Evolutionary conservation across 2,797 vertebrate species (phyloP).

Genomic region (Pelodytes ibericus): DNA sequence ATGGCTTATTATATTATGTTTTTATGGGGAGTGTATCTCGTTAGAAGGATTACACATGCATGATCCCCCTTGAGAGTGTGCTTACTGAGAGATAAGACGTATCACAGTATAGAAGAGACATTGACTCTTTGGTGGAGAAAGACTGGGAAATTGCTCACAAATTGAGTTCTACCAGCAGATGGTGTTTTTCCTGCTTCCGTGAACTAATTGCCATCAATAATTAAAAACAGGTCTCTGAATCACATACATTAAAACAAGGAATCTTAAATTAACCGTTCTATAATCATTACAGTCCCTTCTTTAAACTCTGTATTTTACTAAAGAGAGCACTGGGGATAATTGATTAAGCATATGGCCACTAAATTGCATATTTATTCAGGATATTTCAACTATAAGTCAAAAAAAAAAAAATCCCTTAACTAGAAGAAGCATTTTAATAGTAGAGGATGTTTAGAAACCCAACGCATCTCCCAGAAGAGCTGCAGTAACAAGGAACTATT

Average conservation of each 20-base stretch:
- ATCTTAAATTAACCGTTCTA: constrained; percentile 78
- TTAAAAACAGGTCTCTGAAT: constrained; percentile 76
- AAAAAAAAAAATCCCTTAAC: constrained; percentile 64
- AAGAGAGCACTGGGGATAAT: constrained; percentile 65
- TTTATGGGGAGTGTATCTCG: too few species aligned
- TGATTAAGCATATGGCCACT: constrained; percentile 68
- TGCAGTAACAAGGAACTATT: constrained; percentile 43
- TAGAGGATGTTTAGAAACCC: constrained; percentile 52
- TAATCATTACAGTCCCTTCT: constrained; percentile 70
- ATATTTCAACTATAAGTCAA: constrained; percentile 65
- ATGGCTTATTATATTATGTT: too few species aligned
- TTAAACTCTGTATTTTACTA: constrained; percentile 65
- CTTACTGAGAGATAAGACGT: background rate
- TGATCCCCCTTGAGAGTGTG: background rate
- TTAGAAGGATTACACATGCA: background rate
- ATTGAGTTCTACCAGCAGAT: constrained; percentile 70
- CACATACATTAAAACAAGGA: constrained; percentile 68
- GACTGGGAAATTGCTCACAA: constrained; percentile 46
- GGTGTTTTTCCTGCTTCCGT: constrained; percentile 74
- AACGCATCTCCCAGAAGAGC: constrained; percentile 51
- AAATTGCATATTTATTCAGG: constrained; percentile 73
- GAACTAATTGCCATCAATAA: constrained; percentile 76
- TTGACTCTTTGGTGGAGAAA: constrained; percentile 47
- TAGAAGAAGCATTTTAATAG: constrained; percentile 64
- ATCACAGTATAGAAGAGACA: constrained; percentile 42